A percentile compares a stretch with the other conserved stretches of the same genome.
Conservation (phyloP, 2,113 vertebrate species). For the Notothenia rossii region DNA sequence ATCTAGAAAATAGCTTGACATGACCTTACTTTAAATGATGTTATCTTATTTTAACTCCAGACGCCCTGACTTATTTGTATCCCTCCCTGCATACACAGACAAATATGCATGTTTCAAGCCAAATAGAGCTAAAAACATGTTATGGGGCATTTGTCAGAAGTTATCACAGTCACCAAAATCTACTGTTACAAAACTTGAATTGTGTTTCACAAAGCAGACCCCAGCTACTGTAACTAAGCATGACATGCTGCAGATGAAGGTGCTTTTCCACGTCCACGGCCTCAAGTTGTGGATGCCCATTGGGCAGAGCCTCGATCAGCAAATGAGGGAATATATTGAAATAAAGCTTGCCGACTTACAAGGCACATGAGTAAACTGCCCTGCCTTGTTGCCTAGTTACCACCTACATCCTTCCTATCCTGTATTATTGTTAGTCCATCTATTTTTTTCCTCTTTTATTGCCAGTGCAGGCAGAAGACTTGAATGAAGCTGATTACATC, state of each 20-base stretch:
- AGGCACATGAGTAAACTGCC: slow-evolving; percentile 55
- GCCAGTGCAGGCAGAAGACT: slow-evolving; percentile 3
- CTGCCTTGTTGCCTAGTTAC: slow-evolving; percentile 80
- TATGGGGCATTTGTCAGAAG: background rate
- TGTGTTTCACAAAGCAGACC: background rate
- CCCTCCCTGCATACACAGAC: background rate
- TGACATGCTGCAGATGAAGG: slow-evolving; percentile 11
- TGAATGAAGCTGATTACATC: slow-evolving; percentile 35
- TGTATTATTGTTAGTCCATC: slow-evolving; percentile 40
- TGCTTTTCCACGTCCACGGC: background rate
- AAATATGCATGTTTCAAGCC: background rate
- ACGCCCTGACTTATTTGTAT: background rate
- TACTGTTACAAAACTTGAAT: background rate
- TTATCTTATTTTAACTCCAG: too few relatives aligned
- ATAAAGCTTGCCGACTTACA: slow-evolving; percentile 56
- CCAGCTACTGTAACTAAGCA: background rate
- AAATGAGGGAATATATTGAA: slow-evolving; percentile 49
- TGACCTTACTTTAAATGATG: too few relatives aligned
- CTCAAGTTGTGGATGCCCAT: slow-evolving; percentile 26
- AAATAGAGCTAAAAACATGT: background rate
- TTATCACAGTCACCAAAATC: background rate
- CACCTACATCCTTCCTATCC: slow-evolving; percentile 57
- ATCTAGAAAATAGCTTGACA: too few relatives aligned
- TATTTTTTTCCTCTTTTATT: slow-evolving; percentile 11
- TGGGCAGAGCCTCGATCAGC: slow-evolving; percentile 27